Evolutionary conservation across 2,797 vertebrate genomes (phyloP).

Genomic region (Sebastes diploproa): DNA sequence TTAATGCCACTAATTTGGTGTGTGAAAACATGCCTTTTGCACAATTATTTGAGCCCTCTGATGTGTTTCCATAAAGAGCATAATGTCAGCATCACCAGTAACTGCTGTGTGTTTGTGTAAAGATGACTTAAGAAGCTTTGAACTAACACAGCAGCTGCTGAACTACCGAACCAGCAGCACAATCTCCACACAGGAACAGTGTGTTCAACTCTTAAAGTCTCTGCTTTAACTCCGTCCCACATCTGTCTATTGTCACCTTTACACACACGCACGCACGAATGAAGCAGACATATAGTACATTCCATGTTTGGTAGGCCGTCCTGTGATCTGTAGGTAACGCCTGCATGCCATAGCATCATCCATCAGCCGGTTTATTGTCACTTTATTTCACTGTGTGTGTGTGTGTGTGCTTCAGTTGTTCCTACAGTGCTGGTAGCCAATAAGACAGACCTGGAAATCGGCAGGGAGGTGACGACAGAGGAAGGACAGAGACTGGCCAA

Average conservation of each 20-base stretch:
- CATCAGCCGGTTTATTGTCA: constrained; percentile 11
- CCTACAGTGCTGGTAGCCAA: constrained; percentile 82
- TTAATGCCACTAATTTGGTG: background rate
- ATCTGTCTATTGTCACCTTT: constrained; percentile 60
- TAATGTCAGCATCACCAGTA: background rate
- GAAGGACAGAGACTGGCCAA: constrained; percentile 79
- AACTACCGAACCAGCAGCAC: background rate
- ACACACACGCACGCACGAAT: background rate
- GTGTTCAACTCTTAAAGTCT: constrained; percentile 21
- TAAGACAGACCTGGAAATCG: constrained; percentile 81
- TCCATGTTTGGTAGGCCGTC: constrained; percentile 44
- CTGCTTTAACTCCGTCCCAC: constrained; percentile 30
- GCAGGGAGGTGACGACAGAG: constrained; percentile 78
- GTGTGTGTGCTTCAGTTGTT: constrained; percentile 61
- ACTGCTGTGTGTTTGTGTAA: background rate
- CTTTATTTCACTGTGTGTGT: background rate
- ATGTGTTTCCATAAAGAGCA: background rate
- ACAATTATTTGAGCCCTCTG: background rate
- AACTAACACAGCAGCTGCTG: background rate
- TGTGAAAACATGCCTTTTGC: background rate
- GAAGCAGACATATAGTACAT: background rate
- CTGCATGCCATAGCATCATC: constrained; percentile 1
- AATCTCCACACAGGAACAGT: constrained; percentile 20
- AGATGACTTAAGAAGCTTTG: background rate
- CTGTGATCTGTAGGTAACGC: constrained; percentile 14